phyloP scores from a whole-genome alignment of 2,888 invertebrate genomes.

The Leptinotarsa tumamoca region DNA sequence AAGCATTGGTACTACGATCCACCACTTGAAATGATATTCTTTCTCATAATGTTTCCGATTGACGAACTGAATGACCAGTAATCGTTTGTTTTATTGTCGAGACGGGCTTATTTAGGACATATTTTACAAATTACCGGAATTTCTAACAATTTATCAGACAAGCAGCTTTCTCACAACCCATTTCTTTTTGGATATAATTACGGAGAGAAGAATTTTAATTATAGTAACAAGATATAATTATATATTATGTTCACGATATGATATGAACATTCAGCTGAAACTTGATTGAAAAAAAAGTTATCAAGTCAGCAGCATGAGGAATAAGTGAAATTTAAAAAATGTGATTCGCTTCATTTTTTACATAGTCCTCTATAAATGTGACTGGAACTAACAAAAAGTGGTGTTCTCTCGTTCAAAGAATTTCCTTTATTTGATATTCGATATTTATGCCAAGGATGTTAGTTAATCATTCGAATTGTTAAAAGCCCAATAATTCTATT shows the following conservation, averaged over 20 bases:
- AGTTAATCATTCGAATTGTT: too few relatives aligned
- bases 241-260: background rate
- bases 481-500: too few relatives aligned
- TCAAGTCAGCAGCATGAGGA: background rate
- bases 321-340: background rate
- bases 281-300: background rate
- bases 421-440: too few relatives aligned
- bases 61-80: background rate
- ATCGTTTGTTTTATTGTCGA: background rate
- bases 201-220: background rate
- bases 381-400: too few relatives aligned
- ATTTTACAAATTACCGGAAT: conserved; percentile 10
- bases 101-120: background rate
- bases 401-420: too few relatives aligned
- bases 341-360: background rate
- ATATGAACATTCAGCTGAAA: background rate
- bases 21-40: background rate
- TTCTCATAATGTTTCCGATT: background rate
- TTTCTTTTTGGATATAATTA: conserved; percentile 11
- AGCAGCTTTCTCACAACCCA: conserved; percentile 11
- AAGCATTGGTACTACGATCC: background rate
- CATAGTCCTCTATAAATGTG: too few relatives aligned
- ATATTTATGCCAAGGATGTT: too few relatives aligned
- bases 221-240: background rate
- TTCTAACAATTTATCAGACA: background rate